A percentile compares a stretch with the other conserved stretches of the same genome.
These are phyloP conservation scores for Lacanobia wlatinum DNA, from an alignment of 2,888 invertebrate genomes.

Conservation along the genomic window DNA sequence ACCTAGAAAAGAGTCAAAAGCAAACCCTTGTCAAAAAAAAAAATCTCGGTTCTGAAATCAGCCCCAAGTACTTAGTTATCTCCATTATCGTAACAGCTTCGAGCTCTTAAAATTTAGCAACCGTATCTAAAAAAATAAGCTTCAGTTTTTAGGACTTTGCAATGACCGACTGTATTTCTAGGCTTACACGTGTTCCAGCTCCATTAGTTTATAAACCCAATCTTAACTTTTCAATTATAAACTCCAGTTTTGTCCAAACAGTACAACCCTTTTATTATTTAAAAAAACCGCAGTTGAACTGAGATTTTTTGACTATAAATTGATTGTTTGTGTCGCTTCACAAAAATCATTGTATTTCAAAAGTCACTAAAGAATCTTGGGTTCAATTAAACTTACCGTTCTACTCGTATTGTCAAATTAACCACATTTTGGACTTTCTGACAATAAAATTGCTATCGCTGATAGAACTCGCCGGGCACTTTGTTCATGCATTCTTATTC, in stretches of 20 bases:
- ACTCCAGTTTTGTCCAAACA: not conserved
- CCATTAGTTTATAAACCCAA: conserved; percentile 8
- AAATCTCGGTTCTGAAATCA: not conserved
- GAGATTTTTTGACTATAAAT: not conserved
- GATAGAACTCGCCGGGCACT: too few species aligned
- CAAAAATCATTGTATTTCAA: not conserved
- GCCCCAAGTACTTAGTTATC: not conserved
- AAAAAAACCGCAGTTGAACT: not conserved
- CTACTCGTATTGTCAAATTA: not conserved
- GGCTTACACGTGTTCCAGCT: conserved; percentile 23
- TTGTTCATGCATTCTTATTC: too few species aligned
- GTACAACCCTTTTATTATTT: not conserved
- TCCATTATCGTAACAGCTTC: too few species aligned
- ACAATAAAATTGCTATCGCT: too few species aligned
- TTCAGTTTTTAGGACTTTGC: not conserved
- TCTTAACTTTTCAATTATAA: conserved; percentile 2
- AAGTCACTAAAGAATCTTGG: not conserved
- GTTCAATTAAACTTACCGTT: not conserved
- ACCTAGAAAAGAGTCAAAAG: too few species aligned
- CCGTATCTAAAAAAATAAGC: not conserved
- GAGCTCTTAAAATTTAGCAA: not conserved
- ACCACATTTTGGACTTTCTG: too few species aligned
- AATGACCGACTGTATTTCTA: not conserved
- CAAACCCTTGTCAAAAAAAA: too few species aligned
- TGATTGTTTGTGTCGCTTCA: not conserved